These are phyloP conservation scores for Teleiodes luculella DNA, from an alignment of 2,888 invertebrate genomes.

Conservation along the genomic window DNA sequence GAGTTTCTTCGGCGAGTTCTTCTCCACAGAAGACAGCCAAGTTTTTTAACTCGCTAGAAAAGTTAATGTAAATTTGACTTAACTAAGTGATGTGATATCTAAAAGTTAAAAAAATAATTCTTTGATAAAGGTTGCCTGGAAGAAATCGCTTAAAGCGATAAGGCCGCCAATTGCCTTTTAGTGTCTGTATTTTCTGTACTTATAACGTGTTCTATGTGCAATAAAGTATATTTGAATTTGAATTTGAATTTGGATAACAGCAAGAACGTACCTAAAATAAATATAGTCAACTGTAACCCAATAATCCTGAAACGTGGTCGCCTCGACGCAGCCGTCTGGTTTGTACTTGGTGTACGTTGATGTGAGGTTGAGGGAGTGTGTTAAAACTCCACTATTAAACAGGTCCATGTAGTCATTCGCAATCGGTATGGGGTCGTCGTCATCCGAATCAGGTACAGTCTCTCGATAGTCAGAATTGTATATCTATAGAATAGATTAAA, in stretches of 20 bases:
- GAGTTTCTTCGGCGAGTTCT: no score
- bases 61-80: no score
- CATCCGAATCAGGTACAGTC: neutral
- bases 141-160: no score
- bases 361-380: constrained; percentile 82
- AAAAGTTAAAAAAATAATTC: no score
- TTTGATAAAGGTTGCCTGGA: no score
- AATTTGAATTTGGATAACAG: neutral
- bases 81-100: no score
- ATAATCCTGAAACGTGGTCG: constrained; percentile 86
- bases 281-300: constrained; percentile 95
- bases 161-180: no score
- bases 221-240: no score
- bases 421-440: neutral
- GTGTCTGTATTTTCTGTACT: no score
- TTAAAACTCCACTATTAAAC: constrained; percentile 81
- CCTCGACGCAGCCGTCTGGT: constrained; percentile 69
- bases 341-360: constrained; percentile 83
- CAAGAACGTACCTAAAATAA: constrained; percentile 82
- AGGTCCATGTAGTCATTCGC: constrained; percentile 37
- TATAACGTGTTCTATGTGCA: no score
- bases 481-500: constrained; percentile 37
- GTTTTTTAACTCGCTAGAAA: no score
- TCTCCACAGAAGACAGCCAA: no score
- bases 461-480: constrained; percentile 45